Evolutionary conservation across 2,113 vertebrate species (phyloP), one percentile per base, ranked within the genome.

Genomic region (Oncorhynchus mykiss): DNA sequence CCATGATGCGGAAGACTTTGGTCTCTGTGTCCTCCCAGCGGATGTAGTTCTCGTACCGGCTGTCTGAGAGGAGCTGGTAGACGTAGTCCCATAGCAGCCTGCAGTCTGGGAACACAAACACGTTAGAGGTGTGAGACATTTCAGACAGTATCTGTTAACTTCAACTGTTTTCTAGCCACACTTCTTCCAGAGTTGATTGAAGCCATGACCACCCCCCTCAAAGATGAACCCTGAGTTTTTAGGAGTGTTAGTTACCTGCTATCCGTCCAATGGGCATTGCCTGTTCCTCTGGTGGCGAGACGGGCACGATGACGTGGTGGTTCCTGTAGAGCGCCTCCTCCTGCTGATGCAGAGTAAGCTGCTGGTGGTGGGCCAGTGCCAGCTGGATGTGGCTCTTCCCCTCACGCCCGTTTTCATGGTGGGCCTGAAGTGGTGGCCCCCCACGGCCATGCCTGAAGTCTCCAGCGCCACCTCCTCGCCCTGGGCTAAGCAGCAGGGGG

Each of bases 21-120:
- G 91, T 96, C 80, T 98, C 96, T 34, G 94, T 95, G 87, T 99
- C 98, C 86, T 99, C 98, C 98, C 98, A 99, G 93, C 97, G 96
- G 91, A 99, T 99, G 93, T 97, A 99, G 88, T 96, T 98, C 93
- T 99, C 97, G 91, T 99, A 99, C 94, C 97, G 95, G 91, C 94
- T 97, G 95, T 99, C 97, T 34, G 97, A 99, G 81, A 99, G 95
- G 86, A 99, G 94, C 91, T 99, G 98, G 92, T 99, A 99, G 88
- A 99, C 97, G 25, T 99, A 99, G 93, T 99, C 98, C 98, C 98
- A 99, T 70, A 99, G 95, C 82, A 99, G 92, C 70, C 97, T 95
- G 90, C 98, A 99, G 90, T 99, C 98, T 99, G 88, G 29, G 31
- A 74, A 45, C 39, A 81, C 59, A 64, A 20, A 71, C 78, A 71